Evolutionary conservation across 2,888 invertebrate genomes (phyloP), one percentile per base, ranked within the genome.

Genomic region (Keiferia lycopersicella): DNA sequence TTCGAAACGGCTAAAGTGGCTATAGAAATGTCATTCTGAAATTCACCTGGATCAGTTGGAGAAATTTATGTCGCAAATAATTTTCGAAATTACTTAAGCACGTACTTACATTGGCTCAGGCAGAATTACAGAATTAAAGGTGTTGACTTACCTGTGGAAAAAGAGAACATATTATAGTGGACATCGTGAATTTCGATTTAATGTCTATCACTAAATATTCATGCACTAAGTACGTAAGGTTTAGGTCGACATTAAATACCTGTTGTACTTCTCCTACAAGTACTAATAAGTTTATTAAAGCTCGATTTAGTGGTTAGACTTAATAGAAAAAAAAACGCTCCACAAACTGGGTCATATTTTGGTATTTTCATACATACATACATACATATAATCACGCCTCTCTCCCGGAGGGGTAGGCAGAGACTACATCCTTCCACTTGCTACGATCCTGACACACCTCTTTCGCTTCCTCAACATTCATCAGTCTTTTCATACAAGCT

Each of bases 81-180:
- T 71, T 68, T 62, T 26, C 20, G 20, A 63, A 64, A 63, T 66
- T 66, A 63, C 61, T 63, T 56, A 66, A 62, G 59, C 34, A 59
- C 41, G 45, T 59, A 58, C 61, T 62, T 65, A 61, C 67, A 26
- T 57, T 58, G 57, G 45, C 60, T 57, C 11, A 34, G 39, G 30
- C 14, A 57, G 50, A 57, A 64, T 58, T 58, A 67, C 68, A 67
- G 56, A 70, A 65, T 59, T 67, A 64, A 65, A 65, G 64, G 62
- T 64, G 63, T 65, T 64, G 65, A 76, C 75, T 77, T 75, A 75
- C 75, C 71, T 75, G 75, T 41, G 71, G 74, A 68, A 70, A 67
- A 69, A 68, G 6, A 62, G 65, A 67, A 34, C 34, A n/a, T 26
- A 14, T 26, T 53, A 53, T 53, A 53, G 26, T 14, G 51, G 14